Conservation (phyloP, 2,888 invertebrate species). For the Xylocampa areola region DNA sequence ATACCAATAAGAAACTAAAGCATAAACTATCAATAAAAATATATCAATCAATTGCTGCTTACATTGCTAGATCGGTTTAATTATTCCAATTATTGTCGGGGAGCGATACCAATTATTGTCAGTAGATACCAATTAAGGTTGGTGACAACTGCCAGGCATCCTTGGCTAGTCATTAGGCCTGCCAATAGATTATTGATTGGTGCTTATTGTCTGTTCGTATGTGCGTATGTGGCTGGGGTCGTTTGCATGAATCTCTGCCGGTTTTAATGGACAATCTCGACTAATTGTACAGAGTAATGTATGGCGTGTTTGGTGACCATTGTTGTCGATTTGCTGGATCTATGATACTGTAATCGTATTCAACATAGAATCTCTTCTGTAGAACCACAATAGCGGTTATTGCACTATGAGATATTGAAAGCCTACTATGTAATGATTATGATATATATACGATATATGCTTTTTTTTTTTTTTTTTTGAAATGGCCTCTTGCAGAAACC, state of each 20-base stretch:
- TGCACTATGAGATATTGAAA: no score
- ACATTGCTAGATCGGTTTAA: constrained; percentile 74
- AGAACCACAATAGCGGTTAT: no score
- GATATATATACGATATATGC: no score
- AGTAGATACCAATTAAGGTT: constrained; percentile 79
- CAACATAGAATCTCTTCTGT: no score
- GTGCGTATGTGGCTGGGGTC: constrained; percentile 74
- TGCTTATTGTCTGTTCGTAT: constrained; percentile 83
- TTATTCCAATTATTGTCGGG: constrained; percentile 82
- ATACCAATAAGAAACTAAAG: constrained; percentile 13
- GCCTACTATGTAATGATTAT: no score
- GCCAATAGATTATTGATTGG: constrained; percentile 90
- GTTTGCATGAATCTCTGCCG: constrained; percentile 86
- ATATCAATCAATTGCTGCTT: constrained; percentile 63
- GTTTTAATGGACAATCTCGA: constrained; percentile 81
- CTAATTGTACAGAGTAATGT: constrained; percentile 81
- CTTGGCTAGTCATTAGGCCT: constrained; percentile 87
- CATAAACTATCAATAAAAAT: constrained; percentile 47
- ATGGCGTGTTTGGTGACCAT: neutral
- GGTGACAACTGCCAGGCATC: constrained; percentile 76
- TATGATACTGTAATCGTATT: no score
- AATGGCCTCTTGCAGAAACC: no score
- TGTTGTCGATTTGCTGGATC: constrained; percentile 11
- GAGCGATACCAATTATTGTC: constrained; percentile 78
- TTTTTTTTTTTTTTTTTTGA: no score